Base-by-base conservation (phyloP, 1,140 invertebrate genomes). In the Gonatopus flavifemur region DNA sequence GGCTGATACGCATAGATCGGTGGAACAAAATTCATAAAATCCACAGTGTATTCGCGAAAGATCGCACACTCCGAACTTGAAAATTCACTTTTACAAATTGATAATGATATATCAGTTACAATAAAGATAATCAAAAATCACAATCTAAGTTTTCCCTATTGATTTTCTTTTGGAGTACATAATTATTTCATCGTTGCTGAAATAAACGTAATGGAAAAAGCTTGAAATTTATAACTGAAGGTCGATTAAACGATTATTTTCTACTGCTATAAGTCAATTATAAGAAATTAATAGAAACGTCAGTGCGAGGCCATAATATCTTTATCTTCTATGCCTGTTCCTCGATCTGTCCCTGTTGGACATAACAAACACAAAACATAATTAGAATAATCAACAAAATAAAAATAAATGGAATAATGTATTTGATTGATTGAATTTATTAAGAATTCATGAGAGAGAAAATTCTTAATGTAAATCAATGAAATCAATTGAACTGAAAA, bases 301-400 rank as follows among this genome's bases (percentile, higher is more conserved):
- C 56, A 58, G 54, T 47, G 60, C 44, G 47, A 57, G 59, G 59
- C 54, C 53, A 47, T 57, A 59, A 67, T n/a, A n/a, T n/a, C 54
- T 64, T 56, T 74, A 76, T 76, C 72, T 76, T 74, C 72, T 74
- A 74, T 66, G 60, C 54, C 59, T 76, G 66, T 66, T 60, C 72
- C 66, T 74, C 57, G 71, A 68, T 67, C 72, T 74, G 65, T 72
- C 62, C 63, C 71, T 74, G 73, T 67, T 65, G 63, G 61, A 69
- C 63, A 61, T 38, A 65, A 70, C 40, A 64, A 61, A 63, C 43
- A 69, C 43, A 67, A 65, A 71, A 57, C 61, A 48, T 43, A 47
- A 59, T 55, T 50, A 62, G 47, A 55, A 53, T 45, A 62, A 54
- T 40, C 36, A 40, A 37, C 16, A 13, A 36, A 46, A 24, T 25